Base-by-base conservation (phyloP, 2,888 invertebrate genomes). In the Cyrtodaria siliqua region DNA sequence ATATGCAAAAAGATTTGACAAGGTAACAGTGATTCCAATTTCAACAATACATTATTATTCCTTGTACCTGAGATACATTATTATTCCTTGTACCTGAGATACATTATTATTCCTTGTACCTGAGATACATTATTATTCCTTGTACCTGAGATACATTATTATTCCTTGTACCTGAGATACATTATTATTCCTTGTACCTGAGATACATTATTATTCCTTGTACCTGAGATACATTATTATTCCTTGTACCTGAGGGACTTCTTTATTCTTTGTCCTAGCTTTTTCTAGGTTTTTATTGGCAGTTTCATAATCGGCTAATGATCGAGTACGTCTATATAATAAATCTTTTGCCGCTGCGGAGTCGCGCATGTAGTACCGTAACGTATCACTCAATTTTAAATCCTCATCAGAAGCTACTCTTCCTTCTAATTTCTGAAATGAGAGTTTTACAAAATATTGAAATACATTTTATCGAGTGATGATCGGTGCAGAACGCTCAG, bases 361-460 rank as follows among this genome's bases (percentile, higher is more conserved):
- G 91, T 99, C 99, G 63, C 99, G 95, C 96, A 98, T 97, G 94
- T 99, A 99, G 93, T 99, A 99, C 6, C 98, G 95, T 33, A 99
- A 94, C 0, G 98, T 99, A 92, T 99, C 99, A 0, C 98, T 97
- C 79, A 99, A 93, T 94, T 99, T 99, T 79, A 99, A 94, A 94
- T 99, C 99, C 93, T 99, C 98, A 94, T 99, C 99, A 27, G 98
- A 97, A 0, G 99, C 97, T 86, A 99, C 97, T 64, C 99, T 95
- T 72, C 98, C 97, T 94, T 99, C 99, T 86, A 98, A 95, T 95
- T 99, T 99, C 98, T 98, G 93, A 29, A 93, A 73, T 24, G 38
- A 57, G n/a, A n/a, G n/a, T n/a, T n/a, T n/a, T n/a, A n/a, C n/a
- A n/a, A n/a, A n/a, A n/a, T n/a, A n/a, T n/a, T n/a, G n/a, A n/a